Evolutionary conservation across 2,797 vertebrate species (phyloP).

Genomic region (Cacajao melanocephalus): DNA sequence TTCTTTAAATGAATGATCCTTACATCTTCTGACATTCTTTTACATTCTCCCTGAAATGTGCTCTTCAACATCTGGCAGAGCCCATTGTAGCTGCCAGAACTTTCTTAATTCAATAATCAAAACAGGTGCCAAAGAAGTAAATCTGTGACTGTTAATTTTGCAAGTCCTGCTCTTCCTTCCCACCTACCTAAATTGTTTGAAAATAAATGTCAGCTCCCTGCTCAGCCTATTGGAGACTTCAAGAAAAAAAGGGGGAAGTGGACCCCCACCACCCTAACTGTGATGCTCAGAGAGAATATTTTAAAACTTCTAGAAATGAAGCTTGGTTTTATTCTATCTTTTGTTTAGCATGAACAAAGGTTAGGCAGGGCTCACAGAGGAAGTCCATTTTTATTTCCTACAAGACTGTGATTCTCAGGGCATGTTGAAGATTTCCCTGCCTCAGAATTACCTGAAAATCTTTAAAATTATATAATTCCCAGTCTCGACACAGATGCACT

Average conservation of each 20-base stretch:
- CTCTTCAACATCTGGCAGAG: conserved; percentile 76
- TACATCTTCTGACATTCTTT: conserved; percentile 68
- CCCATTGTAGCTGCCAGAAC: conserved; percentile 77
- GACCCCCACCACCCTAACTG: background rate
- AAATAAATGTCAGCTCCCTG: conserved; percentile 51
- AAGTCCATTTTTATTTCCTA: background rate
- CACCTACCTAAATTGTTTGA: conserved; percentile 33
- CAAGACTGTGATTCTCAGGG: background rate
- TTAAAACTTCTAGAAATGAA: conserved; percentile 39
- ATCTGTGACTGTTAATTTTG: conserved; percentile 74
- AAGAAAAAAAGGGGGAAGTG: background rate
- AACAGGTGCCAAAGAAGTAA: conserved; percentile 71
- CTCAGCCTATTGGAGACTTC: background rate
- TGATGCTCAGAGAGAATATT: conserved; percentile 11
- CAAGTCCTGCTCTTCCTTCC: conserved; percentile 62
- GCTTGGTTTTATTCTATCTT: background rate
- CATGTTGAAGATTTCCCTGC: background rate
- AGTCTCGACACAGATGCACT: background rate
- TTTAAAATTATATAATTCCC: background rate
- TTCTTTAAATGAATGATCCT: conserved; percentile 79
- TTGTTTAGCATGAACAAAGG: background rate
- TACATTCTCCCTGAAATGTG: conserved; percentile 61
- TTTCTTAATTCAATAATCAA: conserved; percentile 82
- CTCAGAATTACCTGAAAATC: background rate
- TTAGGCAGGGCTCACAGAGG: background rate